A percentile compares a stretch with the other conserved stretches of the same genome.
phyloP scores from a whole-genome alignment of 2,888 invertebrate genomes.

The Brassicogethes aeneus region DNA sequence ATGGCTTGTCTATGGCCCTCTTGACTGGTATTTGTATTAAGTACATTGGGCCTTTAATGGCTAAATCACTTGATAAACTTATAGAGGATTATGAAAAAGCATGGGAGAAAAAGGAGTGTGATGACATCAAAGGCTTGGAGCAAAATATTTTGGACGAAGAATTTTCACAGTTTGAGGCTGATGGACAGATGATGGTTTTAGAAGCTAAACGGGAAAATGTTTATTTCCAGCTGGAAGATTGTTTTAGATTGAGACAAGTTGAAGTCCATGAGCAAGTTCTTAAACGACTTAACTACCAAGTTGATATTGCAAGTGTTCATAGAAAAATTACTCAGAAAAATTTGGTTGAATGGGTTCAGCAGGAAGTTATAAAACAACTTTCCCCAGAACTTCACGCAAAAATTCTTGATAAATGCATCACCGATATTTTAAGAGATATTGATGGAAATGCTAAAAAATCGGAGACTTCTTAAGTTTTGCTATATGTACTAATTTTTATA shows the following conservation, averaged over 20 bases:
- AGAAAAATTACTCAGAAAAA: constrained; percentile 80
- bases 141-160: constrained; percentile 57
- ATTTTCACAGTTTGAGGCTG: constrained; percentile 63
- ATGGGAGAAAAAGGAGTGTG: constrained; percentile 14
- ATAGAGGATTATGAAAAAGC: constrained; percentile 53
- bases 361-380: constrained; percentile 22
- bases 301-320: constrained; percentile 70
- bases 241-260: constrained; percentile 61
- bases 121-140: constrained; percentile 43
- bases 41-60: constrained; percentile 63
- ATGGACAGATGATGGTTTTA: constrained; percentile 57
- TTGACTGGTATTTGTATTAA: constrained; percentile 52
- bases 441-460: no score
- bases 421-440: no score
- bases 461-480: no score
- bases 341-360: constrained; percentile 81
- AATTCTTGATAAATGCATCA: neutral
- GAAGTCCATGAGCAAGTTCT: constrained; percentile 59
- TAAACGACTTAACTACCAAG: constrained; percentile 81
- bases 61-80: constrained; percentile 59
- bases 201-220: constrained; percentile 88
- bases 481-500: no score
- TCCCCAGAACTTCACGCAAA: constrained; percentile 24
- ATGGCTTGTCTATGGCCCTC: constrained; percentile 60
- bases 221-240: constrained; percentile 83